These are phyloP conservation scores for Rachycentron canadum DNA, from an alignment of 2,797 vertebrate genomes.

Conservation along the genomic window DNA sequence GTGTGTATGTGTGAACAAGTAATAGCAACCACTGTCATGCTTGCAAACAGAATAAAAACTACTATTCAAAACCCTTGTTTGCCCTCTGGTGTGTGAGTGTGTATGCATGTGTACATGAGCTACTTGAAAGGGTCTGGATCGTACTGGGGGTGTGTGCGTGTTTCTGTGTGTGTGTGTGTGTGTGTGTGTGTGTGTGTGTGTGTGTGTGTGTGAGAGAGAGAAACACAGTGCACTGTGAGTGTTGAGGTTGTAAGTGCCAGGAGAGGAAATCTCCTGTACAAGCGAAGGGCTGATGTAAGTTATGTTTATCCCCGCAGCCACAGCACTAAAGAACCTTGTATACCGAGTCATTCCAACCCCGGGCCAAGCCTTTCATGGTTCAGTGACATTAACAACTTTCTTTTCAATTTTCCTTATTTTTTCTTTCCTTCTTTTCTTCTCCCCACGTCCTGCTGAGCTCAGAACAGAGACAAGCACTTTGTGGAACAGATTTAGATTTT, in stretches of 20 bases:
- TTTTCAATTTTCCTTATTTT: constrained; percentile 73
- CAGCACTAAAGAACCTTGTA: constrained; percentile 87
- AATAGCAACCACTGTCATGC: constrained; percentile 61
- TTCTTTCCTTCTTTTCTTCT: constrained; percentile 52
- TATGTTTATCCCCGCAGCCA: constrained; percentile 91
- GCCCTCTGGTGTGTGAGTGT: constrained; percentile 68
- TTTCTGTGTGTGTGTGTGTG: constrained; percentile 28
- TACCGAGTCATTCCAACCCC: constrained; percentile 87
- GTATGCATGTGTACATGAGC: constrained; percentile 48
- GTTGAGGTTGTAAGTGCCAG: constrained; percentile 82
- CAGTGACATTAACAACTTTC: constrained; percentile 86
- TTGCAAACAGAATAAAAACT: constrained; percentile 67
- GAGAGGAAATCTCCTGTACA: constrained; percentile 86
- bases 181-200: constrained; percentile 51
- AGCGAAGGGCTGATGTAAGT: constrained; percentile 88
- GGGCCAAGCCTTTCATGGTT: constrained; percentile 88
- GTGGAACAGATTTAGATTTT: constrained; percentile 58
- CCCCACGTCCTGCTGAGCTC: constrained; percentile 57
- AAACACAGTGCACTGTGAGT: constrained; percentile 73
- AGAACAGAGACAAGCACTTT: constrained; percentile 47
- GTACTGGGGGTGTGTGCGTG: constrained; percentile 23
- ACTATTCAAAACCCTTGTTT: constrained; percentile 65
- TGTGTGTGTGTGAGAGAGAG: constrained; percentile 67
- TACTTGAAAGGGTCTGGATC: constrained; percentile 78
- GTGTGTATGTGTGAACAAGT: constrained; percentile 58